Evolutionary conservation across 2,113 vertebrate species (phyloP).

Genomic region (Anoura caudifer): DNA sequence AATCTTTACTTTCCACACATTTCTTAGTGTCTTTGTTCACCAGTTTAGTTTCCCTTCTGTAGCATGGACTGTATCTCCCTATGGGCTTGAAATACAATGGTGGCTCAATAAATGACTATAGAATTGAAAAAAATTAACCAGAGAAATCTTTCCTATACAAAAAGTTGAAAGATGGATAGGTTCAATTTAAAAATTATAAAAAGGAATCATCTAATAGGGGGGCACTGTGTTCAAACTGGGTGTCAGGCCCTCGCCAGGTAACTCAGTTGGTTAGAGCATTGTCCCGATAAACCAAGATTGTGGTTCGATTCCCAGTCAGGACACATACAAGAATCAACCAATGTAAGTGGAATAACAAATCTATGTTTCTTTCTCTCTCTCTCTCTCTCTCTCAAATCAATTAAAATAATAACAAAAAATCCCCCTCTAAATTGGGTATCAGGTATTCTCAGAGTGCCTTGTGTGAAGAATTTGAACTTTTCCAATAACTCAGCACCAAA

Average conservation of each 20-base stretch:
- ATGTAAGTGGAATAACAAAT: too few relatives aligned
- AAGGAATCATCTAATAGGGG: not conserved
- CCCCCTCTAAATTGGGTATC: not conserved
- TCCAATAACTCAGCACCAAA: not conserved
- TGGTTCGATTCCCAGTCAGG: too few relatives aligned
- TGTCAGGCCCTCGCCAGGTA: not conserved
- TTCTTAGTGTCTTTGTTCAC: not conserved
- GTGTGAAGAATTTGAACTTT: not conserved
- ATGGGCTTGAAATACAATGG: not conserved
- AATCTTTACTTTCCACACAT: not conserved
- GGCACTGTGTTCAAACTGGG: not conserved
- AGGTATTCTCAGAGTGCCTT: not conserved
- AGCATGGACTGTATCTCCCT: not conserved
- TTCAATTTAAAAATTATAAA: not conserved
- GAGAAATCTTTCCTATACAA: not conserved
- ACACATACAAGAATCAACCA: too few relatives aligned
- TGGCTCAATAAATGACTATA: not conserved
- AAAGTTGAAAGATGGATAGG: not conserved
- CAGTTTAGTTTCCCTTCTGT: not conserved
- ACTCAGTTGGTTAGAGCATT: too few relatives aligned
- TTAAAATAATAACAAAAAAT: too few relatives aligned
- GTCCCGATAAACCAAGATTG: too few relatives aligned
- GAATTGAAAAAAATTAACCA: not conserved
- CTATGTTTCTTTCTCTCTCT: not conserved
- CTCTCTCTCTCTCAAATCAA: not conserved